Evolutionary conservation across 2,797 vertebrate species (phyloP), one percentile per base, ranked within the genome.

Genomic region (Numenius phaeopus): DNA sequence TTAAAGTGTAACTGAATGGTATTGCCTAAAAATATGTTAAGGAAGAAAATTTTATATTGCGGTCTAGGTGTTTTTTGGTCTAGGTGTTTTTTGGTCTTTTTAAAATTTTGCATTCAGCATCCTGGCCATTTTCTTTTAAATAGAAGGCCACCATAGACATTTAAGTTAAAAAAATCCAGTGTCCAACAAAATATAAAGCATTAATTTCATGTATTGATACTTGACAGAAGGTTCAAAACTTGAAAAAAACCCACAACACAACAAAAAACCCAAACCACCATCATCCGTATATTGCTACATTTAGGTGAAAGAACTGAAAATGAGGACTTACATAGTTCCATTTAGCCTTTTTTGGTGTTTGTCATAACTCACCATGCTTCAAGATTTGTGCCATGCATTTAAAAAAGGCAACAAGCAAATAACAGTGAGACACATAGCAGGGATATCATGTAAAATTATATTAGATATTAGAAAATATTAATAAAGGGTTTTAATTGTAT

Each of bases 61-160:
- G 7, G 7, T 34, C 10, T 65, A 50, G 10, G 11, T 27, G 18
- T 30, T 46, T 11, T 29, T 67, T 18, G 6, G 7, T 44, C 8
- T 6, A 50, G 10, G 11, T 27, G 18, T 30, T 46, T 11, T 29
- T 67, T 18, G 6, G 7, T 44, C 8, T 6, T 87, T 67, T 72
- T 20, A 50, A 69, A 57, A 52, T 47, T 72, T 61, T 61, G 0
- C 2, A 5, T 55, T 55, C 19, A 57, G 4, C 10, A 40, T 29
- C 19, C 7, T 44, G 30, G 1, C 0, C 1, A 17, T 42, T 42
- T 21, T 17, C 14, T 19, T 42, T 58, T 46, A 5, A 17, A 20
- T 21, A 46, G 40, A 61, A 84, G 3, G 0, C 11, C 4, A 67
- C 8, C 4, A 4, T 49, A 40, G 2, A 47, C 1, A 6, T 67